Evolutionary conservation across 1,140 invertebrate genomes (phyloP).

Genomic region (Adelges cooleyi): DNA sequence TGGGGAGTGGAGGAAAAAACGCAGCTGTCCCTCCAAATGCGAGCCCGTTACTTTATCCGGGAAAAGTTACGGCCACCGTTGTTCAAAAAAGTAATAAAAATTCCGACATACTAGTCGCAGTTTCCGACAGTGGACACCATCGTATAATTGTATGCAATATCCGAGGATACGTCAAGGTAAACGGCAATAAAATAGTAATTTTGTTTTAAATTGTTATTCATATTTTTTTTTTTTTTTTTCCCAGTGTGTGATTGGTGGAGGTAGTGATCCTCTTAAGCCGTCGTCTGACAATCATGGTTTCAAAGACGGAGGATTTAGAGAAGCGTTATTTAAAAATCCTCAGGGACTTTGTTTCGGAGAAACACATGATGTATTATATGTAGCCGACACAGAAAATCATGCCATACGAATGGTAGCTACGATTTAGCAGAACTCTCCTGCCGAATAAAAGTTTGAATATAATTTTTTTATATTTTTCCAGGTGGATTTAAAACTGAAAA

Average conservation of each 20-base stretch:
- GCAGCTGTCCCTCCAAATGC: no score
- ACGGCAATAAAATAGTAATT: no score
- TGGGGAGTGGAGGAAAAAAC: no score
- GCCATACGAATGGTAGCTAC: conserved; percentile 61
- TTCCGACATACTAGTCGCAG: conserved; percentile 41
- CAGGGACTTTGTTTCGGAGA: conserved; percentile 56
- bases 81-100: conserved; percentile 32
- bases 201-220: no score
- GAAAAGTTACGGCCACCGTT: conserved; percentile 40
- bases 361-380: conserved; percentile 42
- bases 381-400: conserved; percentile 90
- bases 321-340: conserved; percentile 65
- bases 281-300: conserved; percentile 47
- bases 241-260: conserved; percentile 57
- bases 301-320: conserved; percentile 54
- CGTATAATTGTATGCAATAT: conserved; percentile 48
- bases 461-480: conserved; percentile 39
- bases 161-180: conserved; percentile 11
- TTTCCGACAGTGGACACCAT: conserved; percentile 65
- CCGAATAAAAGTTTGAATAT: no score
- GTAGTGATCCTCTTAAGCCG: conserved; percentile 29
- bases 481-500: conserved; percentile 52
- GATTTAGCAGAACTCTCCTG: no score
- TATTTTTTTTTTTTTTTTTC: no score
- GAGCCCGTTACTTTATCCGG: conserved; percentile 44